A percentile compares a stretch with the other conserved stretches of the same genome.
phyloP scores from a whole-genome alignment of 2,797 vertebrate genomes.

The Phalanger gymnotis region DNA sequence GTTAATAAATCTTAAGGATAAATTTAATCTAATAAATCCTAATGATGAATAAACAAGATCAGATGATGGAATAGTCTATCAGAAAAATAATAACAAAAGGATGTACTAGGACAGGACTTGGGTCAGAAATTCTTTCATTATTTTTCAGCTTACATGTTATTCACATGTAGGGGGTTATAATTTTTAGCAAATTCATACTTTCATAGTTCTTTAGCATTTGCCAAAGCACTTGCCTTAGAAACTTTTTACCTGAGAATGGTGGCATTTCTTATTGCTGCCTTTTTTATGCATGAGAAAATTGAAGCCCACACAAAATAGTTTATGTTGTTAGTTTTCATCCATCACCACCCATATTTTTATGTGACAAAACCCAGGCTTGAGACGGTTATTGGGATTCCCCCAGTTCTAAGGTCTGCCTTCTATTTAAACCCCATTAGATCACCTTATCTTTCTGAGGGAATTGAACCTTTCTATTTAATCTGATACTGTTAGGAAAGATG shows the following conservation, averaged over 20 bases:
- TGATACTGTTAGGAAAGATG: background rate
- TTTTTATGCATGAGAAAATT: too few relatives aligned
- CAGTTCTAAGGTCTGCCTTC: background rate
- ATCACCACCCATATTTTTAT: background rate
- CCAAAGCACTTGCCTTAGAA: background rate
- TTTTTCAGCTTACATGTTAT: background rate
- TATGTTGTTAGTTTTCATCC: too few relatives aligned
- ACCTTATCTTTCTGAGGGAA: background rate
- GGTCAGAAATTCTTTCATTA: background rate
- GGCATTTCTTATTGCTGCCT: too few relatives aligned
- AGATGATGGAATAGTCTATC: background rate
- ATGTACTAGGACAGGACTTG: background rate
- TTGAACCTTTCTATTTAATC: background rate
- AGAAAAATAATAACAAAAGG: background rate
- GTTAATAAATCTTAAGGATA: slow-evolving; percentile 23
- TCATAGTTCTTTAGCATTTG: background rate
- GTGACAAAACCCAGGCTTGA: background rate
- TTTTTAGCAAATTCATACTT: background rate
- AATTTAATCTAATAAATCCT: background rate
- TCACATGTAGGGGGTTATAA: background rate
- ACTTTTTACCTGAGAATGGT: background rate
- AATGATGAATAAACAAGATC: slow-evolving; percentile 22
- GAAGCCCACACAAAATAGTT: too few relatives aligned
- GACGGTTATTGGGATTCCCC: background rate
- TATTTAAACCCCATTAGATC: background rate